Percentiles rank a stretch among this genome's conserved stretches.
These are phyloP conservation scores for Centropus bengalensis DNA, from an alignment of 2,113 vertebrate genomes.

Conservation along the genomic window DNA sequence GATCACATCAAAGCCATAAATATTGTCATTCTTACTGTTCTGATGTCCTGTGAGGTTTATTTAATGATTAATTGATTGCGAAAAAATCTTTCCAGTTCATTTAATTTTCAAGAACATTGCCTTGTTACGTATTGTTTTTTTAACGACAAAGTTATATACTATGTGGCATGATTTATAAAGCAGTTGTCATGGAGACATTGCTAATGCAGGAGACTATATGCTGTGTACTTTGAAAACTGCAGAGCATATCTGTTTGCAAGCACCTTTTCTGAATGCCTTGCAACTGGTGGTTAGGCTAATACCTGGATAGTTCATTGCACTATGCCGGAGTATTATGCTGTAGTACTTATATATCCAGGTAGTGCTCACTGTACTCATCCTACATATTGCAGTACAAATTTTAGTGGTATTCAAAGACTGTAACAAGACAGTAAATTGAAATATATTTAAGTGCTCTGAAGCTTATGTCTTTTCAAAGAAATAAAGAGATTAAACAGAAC, in stretches of 20 bases:
- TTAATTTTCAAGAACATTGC: conserved; percentile 33
- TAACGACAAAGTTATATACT: conserved; percentile 8
- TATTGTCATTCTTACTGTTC: not conserved
- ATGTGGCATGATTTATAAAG: conserved; percentile 53
- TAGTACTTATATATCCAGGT: not conserved
- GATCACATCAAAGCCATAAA: conserved; percentile 42
- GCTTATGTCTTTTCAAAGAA: not conserved
- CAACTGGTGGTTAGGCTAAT: not conserved
- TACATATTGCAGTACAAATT: not conserved
- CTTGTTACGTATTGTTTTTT: not conserved
- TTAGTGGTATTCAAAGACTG: not conserved
- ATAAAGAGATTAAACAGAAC: not conserved
- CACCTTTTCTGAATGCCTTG: not conserved
- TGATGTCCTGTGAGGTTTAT: conserved; percentile 37
- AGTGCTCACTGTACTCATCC: not conserved
- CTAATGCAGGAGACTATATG: conserved; percentile 3
- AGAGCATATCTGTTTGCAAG: not conserved
- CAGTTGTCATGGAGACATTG: conserved; percentile 69
- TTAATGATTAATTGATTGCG: conserved; percentile 49
- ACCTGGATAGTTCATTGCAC: not conserved
- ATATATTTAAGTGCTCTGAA: not conserved
- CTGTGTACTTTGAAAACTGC: not conserved
- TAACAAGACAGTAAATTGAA: not conserved
- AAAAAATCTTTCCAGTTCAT: conserved; percentile 32
- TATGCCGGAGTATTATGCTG: not conserved